Evolutionary conservation across 2,797 vertebrate species (phyloP).

Genomic region (Syngnathus rostellatus): DNA sequence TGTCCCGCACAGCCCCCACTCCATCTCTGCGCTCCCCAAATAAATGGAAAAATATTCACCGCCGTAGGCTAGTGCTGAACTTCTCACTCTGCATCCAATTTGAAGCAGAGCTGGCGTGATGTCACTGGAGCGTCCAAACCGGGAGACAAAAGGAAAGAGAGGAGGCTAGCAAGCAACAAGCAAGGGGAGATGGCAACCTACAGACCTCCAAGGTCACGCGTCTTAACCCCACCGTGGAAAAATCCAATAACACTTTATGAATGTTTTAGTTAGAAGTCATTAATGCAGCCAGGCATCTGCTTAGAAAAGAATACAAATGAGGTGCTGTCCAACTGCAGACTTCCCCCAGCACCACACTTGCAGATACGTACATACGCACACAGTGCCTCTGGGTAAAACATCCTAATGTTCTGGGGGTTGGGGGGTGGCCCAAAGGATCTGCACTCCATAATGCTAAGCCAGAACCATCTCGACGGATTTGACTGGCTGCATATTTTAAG

Average conservation of each 20-base stretch:
- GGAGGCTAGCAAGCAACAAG: constrained; percentile 30
- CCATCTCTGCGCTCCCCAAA: constrained; percentile 44
- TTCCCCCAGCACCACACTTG: constrained; percentile 28
- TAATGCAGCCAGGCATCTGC: constrained; percentile 70
- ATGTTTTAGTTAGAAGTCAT: constrained; percentile 71
- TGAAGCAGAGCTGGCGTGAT: constrained; percentile 69
- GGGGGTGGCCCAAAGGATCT: constrained; percentile 49
- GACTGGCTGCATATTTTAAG: constrained; percentile 52
- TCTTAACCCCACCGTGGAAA: constrained; percentile 69
- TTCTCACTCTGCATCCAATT: constrained; percentile 80
- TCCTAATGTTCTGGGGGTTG: constrained; percentile 43
- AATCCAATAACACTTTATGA: constrained; percentile 73
- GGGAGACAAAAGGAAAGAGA: constrained; percentile 41
- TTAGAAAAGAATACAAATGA: constrained; percentile 70
- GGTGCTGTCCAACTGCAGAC: constrained; percentile 42
- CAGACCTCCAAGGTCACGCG: constrained; percentile 63
- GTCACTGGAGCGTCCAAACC: constrained; percentile 66
- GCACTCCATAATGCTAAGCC: constrained; percentile 37
- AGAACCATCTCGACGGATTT: constrained; percentile 48
- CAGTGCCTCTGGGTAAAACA: constrained; percentile 41
- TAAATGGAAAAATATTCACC: constrained; percentile 81
- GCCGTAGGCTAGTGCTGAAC: constrained; percentile 75
- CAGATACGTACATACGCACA: constrained; percentile 18
- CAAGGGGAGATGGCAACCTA: constrained; percentile 56
- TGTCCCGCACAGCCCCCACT: constrained; percentile 32